These are phyloP conservation scores for Alosa alosa DNA, from an alignment of 2,113 vertebrate genomes.

Conservation along the genomic window DNA sequence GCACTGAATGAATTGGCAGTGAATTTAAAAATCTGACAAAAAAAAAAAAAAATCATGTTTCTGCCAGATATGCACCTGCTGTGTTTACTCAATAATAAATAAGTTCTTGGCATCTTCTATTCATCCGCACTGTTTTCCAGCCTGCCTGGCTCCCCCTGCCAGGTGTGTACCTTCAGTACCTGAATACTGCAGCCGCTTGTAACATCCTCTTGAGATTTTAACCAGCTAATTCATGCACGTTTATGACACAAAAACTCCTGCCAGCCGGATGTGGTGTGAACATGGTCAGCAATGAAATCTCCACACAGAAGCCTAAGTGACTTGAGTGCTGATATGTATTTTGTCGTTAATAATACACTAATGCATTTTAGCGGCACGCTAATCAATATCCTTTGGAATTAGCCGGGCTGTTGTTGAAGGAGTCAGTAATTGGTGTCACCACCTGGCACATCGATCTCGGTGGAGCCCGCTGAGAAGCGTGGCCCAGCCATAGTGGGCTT, in stretches of 20 bases:
- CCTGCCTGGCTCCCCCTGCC: background rate
- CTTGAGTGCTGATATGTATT: constrained; percentile 18
- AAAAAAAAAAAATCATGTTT: background rate
- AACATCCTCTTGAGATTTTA: background rate
- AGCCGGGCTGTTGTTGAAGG: constrained; percentile 66
- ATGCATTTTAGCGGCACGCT: constrained; percentile 60
- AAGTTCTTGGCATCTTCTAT: background rate
- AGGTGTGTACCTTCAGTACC: background rate
- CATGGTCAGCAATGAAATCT: background rate
- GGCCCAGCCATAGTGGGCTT: constrained; percentile 28
- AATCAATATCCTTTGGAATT: constrained; percentile 76
- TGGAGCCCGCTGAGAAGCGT: constrained; percentile 43
- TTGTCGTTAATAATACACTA: constrained; percentile 67
- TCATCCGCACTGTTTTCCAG: background rate
- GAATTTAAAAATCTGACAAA: background rate
- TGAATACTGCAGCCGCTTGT: background rate
- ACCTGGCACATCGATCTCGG: constrained; percentile 55
- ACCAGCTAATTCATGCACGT: background rate
- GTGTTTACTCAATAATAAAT: background rate
- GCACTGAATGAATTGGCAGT: background rate
- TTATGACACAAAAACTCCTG: background rate
- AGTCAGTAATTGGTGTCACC: constrained; percentile 70
- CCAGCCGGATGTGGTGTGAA: constrained; percentile 8
- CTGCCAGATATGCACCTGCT: background rate
- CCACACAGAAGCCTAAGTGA: background rate